These are phyloP conservation scores for Alentia gelatinosa DNA, from an alignment of 2,888 invertebrate species.

Conservation along the genomic window DNA sequence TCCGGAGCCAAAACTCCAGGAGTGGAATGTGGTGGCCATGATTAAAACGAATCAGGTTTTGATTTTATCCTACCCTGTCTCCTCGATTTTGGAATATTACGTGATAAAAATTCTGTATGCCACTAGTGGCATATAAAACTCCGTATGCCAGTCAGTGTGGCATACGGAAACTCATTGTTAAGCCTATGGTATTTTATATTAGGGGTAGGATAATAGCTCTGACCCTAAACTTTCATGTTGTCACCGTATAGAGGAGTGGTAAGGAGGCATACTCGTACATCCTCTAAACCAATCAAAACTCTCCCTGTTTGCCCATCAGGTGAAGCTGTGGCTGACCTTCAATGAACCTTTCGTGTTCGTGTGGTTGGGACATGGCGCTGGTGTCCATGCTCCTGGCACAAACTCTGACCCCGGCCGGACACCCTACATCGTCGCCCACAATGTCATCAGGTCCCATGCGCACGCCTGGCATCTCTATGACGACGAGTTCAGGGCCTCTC, in stretches of 20 bases:
- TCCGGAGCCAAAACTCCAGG: too few relatives aligned
- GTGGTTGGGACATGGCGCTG: slow-evolving; percentile 63
- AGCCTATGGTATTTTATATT: neutral
- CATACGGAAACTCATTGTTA: too few relatives aligned
- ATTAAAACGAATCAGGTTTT: too few relatives aligned
- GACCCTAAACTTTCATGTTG: neutral
- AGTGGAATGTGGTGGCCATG: too few relatives aligned
- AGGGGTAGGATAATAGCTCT: neutral
- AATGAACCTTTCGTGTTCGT: slow-evolving; percentile 85
- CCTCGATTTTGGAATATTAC: too few relatives aligned
- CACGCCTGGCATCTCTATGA: slow-evolving; percentile 83
- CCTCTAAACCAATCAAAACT: too few relatives aligned
- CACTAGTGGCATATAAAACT: too few relatives aligned
- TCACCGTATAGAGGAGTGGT: neutral
- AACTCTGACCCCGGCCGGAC: slow-evolving; percentile 33
- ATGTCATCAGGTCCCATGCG: slow-evolving; percentile 85
- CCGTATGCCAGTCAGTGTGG: too few relatives aligned
- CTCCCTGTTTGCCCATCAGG: too few relatives aligned
- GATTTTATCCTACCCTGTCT: too few relatives aligned
- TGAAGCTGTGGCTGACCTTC: slow-evolving; percentile 87
- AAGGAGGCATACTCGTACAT: neutral
- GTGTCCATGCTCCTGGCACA: slow-evolving; percentile 62
- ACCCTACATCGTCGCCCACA: slow-evolving; percentile 85
- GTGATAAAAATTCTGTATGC: too few relatives aligned
- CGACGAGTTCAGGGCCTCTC: slow-evolving; percentile 61